Conservation (phyloP, 1,140 invertebrate species). For the Diabrotica virgifera region DNA sequence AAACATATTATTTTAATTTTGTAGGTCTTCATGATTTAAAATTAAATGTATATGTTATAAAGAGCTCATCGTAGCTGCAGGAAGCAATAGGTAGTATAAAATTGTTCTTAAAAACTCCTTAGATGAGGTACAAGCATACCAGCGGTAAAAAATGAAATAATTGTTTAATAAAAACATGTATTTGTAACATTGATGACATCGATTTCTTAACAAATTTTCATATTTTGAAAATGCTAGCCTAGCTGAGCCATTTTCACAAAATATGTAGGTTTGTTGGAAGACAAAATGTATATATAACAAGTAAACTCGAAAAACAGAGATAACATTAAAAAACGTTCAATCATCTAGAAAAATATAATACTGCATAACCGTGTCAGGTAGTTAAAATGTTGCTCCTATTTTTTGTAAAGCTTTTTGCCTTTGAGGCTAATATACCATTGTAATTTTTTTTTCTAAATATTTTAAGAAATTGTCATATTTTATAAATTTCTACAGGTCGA, state of each 20-base stretch:
- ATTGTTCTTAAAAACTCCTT: too few species aligned
- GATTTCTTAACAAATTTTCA: not conserved
- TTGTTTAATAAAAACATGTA: not conserved
- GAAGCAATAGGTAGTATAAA: too few species aligned
- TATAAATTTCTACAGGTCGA: not conserved
- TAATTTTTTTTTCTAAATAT: not conserved
- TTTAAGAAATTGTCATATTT: not conserved
- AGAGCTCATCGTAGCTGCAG: too few species aligned
- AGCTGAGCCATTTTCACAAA: not conserved
- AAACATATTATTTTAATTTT: too few species aligned
- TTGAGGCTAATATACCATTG: not conserved
- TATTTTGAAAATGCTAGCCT: not conserved
- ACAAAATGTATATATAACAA: not conserved
- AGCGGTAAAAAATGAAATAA: not conserved
- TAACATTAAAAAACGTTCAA: not conserved
- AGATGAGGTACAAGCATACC: too few species aligned
- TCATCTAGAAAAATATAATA: conserved; percentile 1
- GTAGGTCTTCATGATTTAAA: too few species aligned
- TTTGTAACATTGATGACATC: conserved; percentile 2
- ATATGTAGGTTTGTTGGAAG: not conserved
- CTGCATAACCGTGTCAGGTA: not conserved
- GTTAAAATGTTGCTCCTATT: not conserved
- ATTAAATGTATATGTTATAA: too few species aligned
- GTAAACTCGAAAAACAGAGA: not conserved
- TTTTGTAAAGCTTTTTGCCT: not conserved